Conservation (phyloP, 2,113 vertebrate genomes). For the Archilochus colubris region DNA sequence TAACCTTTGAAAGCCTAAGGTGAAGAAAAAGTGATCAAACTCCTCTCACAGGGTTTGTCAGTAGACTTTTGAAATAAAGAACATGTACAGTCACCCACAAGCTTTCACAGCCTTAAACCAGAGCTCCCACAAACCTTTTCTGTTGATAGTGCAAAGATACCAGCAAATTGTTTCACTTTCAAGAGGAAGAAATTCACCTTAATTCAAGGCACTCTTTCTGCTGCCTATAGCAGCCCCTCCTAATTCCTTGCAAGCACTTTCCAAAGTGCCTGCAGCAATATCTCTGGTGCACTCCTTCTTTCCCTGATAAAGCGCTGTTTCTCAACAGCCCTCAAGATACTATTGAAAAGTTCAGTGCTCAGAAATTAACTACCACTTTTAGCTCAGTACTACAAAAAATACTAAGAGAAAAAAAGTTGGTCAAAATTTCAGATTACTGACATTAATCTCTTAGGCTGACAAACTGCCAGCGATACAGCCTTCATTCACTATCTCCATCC, state of each 20-base stretch:
- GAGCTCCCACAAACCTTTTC: not conserved
- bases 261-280: not conserved
- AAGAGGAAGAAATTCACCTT: not conserved
- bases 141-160: not conserved
- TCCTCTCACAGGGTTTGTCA: not conserved
- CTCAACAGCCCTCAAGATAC: not conserved
- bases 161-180: not conserved
- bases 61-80: not conserved
- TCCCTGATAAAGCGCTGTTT: not conserved
- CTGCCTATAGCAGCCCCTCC: not conserved
- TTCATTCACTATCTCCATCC: not conserved
- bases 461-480: not conserved
- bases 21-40: not conserved
- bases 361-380: not conserved
- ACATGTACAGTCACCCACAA: not conserved
- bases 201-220: not conserved
- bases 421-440: not conserved
- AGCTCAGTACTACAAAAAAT: not conserved
- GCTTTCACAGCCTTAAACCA: not conserved
- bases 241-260: not conserved
- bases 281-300: not conserved
- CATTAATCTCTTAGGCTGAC: not conserved
- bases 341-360: accelerated
- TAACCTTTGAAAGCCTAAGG: not conserved
- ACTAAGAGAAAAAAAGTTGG: not conserved